These are phyloP conservation scores for Acridotheres tristis DNA, from an alignment of 2,797 vertebrate genomes.

Conservation along the genomic window DNA sequence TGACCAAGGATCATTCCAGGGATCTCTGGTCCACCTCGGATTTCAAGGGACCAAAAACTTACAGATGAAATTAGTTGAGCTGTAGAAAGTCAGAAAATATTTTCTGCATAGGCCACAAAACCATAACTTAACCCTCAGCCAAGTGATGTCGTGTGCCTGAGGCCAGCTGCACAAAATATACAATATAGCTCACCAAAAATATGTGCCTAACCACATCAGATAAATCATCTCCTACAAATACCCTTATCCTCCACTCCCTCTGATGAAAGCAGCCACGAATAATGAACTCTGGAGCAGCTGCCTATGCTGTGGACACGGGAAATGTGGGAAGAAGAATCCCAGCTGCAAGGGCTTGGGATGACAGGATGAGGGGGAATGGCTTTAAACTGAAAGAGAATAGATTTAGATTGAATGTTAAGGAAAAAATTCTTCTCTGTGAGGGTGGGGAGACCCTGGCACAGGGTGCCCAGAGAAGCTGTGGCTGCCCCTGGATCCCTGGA, in stretches of 20 bases:
- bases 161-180: conserved; percentile 10
- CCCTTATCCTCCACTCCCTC: background rate
- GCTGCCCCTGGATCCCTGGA: background rate
- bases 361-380: background rate
- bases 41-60: background rate
- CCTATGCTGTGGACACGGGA: background rate
- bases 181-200: background rate
- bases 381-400: background rate
- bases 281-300: background rate
- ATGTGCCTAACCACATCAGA: conserved; percentile 27
- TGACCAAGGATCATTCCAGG: background rate
- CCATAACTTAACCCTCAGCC: background rate
- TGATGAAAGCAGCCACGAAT: background rate
- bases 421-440: background rate
- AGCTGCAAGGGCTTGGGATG: background rate
- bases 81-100: background rate
- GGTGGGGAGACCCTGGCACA: background rate
- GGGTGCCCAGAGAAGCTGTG: background rate
- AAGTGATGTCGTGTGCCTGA: background rate
- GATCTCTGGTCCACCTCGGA: background rate
- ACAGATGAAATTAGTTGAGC: background rate
- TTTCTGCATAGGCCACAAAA: background rate
- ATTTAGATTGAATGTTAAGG: background rate
- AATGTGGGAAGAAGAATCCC: background rate
- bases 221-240: background rate